Evolutionary conservation across 2,888 invertebrate species (phyloP).

Genomic region (Charanyca ferruginea): DNA sequence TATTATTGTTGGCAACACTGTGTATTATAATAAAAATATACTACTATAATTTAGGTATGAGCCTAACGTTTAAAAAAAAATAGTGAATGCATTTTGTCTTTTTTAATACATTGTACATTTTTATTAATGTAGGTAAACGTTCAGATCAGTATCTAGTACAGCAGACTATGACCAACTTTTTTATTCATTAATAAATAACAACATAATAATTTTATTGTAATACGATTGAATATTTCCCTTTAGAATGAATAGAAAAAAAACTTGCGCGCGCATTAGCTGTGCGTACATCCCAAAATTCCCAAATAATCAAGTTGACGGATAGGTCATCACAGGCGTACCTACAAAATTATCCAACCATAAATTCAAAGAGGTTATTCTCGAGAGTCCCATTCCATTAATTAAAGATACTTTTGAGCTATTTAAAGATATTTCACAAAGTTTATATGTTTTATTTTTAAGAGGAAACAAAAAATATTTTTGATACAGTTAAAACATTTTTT

Average conservation of each 20-base stretch:
- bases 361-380: slow-evolving; percentile 46
- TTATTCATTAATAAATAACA: too few relatives aligned
- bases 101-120: too few relatives aligned
- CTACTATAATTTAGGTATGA: too few relatives aligned
- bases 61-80: too few relatives aligned
- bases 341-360: slow-evolving; percentile 28
- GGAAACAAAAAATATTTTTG: neutral
- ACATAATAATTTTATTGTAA: too few relatives aligned
- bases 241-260: slow-evolving; percentile 20
- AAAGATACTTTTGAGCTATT: neutral
- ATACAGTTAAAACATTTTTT: neutral
- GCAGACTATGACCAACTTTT: too few relatives aligned
- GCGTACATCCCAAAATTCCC: neutral
- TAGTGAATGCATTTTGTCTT: too few relatives aligned
- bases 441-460: slow-evolving; percentile 1
- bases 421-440: neutral
- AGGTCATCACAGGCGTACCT: neutral
- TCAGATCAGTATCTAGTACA: too few relatives aligned
- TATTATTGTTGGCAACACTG: too few relatives aligned
- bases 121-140: too few relatives aligned
- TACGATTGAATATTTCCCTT: neutral
- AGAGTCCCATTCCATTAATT: slow-evolving; percentile 2
- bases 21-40: too few relatives aligned
- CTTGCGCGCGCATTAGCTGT: slow-evolving; percentile 35
- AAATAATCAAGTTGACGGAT: slow-evolving; percentile 16